These are phyloP conservation scores for Phalacrocorax brasilianus DNA, from an alignment of 2,113 vertebrate species.

Conservation along the genomic window DNA sequence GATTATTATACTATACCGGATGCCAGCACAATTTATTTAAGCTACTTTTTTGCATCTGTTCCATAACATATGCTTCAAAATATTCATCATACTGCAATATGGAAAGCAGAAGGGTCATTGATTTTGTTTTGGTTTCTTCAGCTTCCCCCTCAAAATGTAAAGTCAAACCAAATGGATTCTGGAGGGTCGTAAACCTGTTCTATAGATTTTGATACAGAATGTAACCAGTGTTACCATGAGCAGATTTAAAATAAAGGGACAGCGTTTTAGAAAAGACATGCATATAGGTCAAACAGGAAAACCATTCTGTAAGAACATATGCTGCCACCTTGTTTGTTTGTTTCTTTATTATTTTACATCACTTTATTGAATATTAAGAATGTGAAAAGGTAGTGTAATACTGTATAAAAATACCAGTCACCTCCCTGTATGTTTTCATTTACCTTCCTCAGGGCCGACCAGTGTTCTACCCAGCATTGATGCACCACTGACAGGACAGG, in stretches of 20 bases:
- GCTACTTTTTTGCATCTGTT: slow-evolving; percentile 33
- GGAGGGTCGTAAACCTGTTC: background rate
- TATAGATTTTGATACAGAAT: background rate
- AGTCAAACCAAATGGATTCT: background rate
- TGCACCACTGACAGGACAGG: background rate
- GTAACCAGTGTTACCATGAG: background rate
- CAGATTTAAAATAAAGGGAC: background rate
- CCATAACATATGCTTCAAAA: background rate
- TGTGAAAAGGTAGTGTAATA: background rate
- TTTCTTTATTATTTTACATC: background rate
- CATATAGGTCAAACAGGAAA: background rate
- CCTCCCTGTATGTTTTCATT: background rate
- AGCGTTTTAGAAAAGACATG: background rate
- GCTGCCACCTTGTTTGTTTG: background rate
- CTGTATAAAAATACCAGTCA: background rate
- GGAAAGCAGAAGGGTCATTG: background rate
- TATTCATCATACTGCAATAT: background rate
- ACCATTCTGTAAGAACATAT: rapidly evolving
- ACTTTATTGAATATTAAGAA: background rate
- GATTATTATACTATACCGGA: background rate
- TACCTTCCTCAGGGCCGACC: background rate
- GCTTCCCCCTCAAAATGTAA: background rate
- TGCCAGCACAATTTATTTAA: slow-evolving; percentile 40
- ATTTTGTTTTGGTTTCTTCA: background rate
- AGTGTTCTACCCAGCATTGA: background rate